phyloP scores from a whole-genome alignment of 2,888 invertebrate genomes.

The Dicycla oo region DNA sequence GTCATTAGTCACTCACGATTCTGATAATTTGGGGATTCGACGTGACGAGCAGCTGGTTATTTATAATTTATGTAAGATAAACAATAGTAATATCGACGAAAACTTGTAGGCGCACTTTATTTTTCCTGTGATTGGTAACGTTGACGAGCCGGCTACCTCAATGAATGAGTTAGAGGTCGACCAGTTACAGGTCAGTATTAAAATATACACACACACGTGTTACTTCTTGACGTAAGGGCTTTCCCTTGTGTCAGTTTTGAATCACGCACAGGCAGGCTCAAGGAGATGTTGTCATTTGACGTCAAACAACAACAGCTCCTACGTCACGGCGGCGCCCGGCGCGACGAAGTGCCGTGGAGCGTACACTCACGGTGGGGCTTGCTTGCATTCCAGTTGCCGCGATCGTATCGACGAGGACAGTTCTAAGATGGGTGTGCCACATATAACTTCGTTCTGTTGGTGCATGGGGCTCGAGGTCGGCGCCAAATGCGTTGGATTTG shows the following conservation, averaged over 20 bases:
- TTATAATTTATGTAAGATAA: too few species aligned
- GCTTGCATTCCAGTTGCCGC: slow-evolving; percentile 69
- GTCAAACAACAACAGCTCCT: slow-evolving; percentile 27
- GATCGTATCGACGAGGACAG: slow-evolving; percentile 41
- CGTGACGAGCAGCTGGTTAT: slow-evolving; percentile 12
- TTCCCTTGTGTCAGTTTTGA: slow-evolving; percentile 28
- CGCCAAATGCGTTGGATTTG: slow-evolving; percentile 75
- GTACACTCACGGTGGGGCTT: slow-evolving; percentile 22
- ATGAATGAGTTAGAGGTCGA: slow-evolving; percentile 3
- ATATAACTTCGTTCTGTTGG: slow-evolving; percentile 84
- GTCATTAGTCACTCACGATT: slow-evolving; percentile 31
- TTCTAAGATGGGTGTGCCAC: slow-evolving; percentile 79
- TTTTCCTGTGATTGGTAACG: neutral
- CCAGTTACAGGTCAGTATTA: slow-evolving; percentile 8
- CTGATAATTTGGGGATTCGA: slow-evolving; percentile 6
- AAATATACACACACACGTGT: slow-evolving; percentile 21
- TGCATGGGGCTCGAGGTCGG: slow-evolving; percentile 85
- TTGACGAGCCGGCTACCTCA: neutral
- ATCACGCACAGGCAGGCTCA: slow-evolving; percentile 4
- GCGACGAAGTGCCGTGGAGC: neutral
- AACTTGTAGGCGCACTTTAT: slow-evolving; percentile 13
- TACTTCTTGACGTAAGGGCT: slow-evolving; percentile 41
- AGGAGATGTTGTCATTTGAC: slow-evolving; percentile 40
- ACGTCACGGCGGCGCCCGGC: slow-evolving; percentile 48
- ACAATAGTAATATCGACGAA: neutral